These are phyloP conservation scores for Nomia melanderi DNA, from an alignment of 1,140 invertebrate species.

Conservation along the genomic window DNA sequence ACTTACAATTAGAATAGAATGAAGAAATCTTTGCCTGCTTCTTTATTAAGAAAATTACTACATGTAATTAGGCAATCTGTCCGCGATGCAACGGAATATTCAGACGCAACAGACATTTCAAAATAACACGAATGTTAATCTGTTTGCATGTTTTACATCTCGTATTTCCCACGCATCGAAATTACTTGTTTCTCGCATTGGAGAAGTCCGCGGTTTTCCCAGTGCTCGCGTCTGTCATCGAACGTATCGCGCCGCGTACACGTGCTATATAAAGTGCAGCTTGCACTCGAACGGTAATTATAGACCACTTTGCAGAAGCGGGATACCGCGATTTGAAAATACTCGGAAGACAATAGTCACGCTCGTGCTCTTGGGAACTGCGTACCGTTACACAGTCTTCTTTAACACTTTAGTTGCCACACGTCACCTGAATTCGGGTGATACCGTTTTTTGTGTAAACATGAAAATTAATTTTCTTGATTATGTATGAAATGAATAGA, in stretches of 20 bases:
- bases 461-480: too few species aligned
- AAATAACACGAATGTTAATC: too few species aligned
- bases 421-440: not conserved
- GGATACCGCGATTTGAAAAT: slow-evolving; percentile 52
- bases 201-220: slow-evolving; percentile 27
- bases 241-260: slow-evolving; percentile 34
- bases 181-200: not conserved
- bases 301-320: slow-evolving; percentile 58
- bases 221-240: slow-evolving; percentile 19
- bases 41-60: too few species aligned
- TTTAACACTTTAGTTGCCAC: not conserved
- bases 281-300: slow-evolving; percentile 54
- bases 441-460: not conserved
- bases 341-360: slow-evolving; percentile 35
- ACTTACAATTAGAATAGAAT: too few species aligned
- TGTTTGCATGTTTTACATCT: not conserved
- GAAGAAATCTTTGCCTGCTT: too few species aligned
- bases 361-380: slow-evolving; percentile 1
- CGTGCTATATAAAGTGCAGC: slow-evolving; percentile 56
- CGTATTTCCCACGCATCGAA: not conserved
- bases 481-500: too few species aligned
- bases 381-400: not conserved
- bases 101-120: too few species aligned
- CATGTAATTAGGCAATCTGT: too few species aligned
- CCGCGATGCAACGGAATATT: too few species aligned